Percentiles rank a stretch among this genome's conserved stretches.
phyloP scores from a whole-genome alignment of 2,888 invertebrate genomes.

The Oligia latruncula region DNA sequence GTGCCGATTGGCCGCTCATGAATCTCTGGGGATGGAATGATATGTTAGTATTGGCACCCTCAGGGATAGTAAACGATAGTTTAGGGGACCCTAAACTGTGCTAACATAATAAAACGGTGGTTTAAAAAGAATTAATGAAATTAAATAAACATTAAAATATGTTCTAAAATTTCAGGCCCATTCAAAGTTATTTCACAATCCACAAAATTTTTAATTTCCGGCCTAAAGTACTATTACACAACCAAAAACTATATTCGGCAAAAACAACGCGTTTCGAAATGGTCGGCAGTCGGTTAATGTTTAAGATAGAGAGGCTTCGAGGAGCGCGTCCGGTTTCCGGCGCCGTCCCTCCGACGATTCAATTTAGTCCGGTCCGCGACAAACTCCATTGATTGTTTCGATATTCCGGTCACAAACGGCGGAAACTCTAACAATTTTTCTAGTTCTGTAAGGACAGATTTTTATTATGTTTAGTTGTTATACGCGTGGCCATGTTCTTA shows the following conservation, averaged over 20 bases:
- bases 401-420: constrained; percentile 86
- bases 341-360: constrained; percentile 80
- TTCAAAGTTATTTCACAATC: constrained; percentile 29
- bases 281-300: constrained; percentile 73
- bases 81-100: constrained; percentile 18
- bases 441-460: constrained; percentile 65
- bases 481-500: constrained; percentile 41
- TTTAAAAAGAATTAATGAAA: neutral
- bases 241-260: constrained; percentile 57
- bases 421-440: constrained; percentile 73
- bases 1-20: constrained; percentile 48
- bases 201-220: constrained; percentile 54
- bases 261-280: constrained; percentile 56
- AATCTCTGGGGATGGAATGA: constrained; percentile 42
- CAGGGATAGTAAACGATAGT: constrained; percentile 38
- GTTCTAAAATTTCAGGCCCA: neutral
- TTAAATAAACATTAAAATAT: neutral
- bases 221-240: constrained; percentile 32
- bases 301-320: constrained; percentile 78
- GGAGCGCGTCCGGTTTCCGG: constrained; percentile 85
- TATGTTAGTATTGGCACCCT: constrained; percentile 48
- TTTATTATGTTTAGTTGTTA: constrained; percentile 67
- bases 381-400: constrained; percentile 89
- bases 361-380: constrained; percentile 84
- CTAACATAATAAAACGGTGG: neutral